Base-by-base conservation (phyloP, 2,113 vertebrate genomes). In the Progne subis region DNA sequence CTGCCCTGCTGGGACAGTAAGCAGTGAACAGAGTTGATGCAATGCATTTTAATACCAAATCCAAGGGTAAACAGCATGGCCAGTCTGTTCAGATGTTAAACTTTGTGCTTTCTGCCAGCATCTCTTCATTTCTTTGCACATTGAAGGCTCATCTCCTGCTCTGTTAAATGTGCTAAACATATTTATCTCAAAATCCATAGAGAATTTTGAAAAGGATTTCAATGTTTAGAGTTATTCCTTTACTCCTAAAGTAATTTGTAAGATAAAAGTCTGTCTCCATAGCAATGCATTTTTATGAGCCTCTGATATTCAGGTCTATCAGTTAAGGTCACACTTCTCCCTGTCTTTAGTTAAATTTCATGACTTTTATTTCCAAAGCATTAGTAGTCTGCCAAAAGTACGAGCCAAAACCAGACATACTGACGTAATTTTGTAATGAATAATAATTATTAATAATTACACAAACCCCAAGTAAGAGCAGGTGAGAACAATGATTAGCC, bases 161-260 rank as follows among this genome's bases (percentile, higher is more conserved):
- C 94, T 76, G 86, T 70, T 96, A 96, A 88, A 93, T 80, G 92
- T 53, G 76, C 82, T 83, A 92, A 90, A 93, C 90, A 68, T 52
- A 92, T 94, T 95, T 93, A 94, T 92, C 90, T 90, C 75, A 94
- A 92, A 96, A 95, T 94, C 32, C 78, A 82, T 34, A 83, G 88
- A 96, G 87, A 86, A 82, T 88, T 93, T 87, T 89, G 85, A 93
- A 88, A 92, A 90, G 44, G 50, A 93, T 96, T 96, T 92, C 82
- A 82, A 71, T 10, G 6, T 92, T 93, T 80, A 60, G 82, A 91
- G 87, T 71, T 93, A 96, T 81, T 94, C 80, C 93, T 95, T 94
- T 88, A 96, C 72, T 94, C 82, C 92, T 94, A 94, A 88, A 92
- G 94, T 94, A 95, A 94, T 97, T 93, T 92, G 88, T 93, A 94